Evolutionary conservation across 2,113 vertebrate species (phyloP).

Genomic region (Bos javanicus): DNA sequence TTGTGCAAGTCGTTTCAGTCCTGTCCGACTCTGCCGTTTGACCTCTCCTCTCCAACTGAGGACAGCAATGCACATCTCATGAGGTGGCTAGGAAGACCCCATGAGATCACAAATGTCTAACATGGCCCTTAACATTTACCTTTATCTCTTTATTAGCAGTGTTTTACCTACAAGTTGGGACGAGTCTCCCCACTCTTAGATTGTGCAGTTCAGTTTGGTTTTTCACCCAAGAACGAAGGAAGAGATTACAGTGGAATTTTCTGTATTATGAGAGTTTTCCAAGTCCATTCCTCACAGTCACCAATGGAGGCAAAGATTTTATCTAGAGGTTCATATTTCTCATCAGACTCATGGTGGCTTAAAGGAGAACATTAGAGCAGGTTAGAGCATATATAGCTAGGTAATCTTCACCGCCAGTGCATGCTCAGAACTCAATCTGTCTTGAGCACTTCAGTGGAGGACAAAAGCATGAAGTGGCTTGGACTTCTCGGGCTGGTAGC

Average conservation of each 20-base stretch:
- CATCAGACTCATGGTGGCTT: conserved; percentile 12
- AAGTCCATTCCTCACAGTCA: neutral
- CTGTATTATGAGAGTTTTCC: neutral
- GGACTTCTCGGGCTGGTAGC: conserved; percentile 71
- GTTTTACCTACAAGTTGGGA: neutral
- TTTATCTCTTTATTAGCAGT: neutral
- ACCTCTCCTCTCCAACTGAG: neutral
- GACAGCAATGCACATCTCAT: rapidly evolving
- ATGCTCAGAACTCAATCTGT: neutral
- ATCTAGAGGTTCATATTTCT: conserved; percentile 61
- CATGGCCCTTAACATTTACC: neutral
- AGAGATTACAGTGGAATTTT: neutral
- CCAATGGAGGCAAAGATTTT: neutral
- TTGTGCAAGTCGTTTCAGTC: neutral
- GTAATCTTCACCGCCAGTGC: rapidly evolving
- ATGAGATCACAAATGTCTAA: rapidly evolving
- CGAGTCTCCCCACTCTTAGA: neutral
- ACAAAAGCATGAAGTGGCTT: conserved; percentile 74
- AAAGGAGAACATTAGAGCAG: neutral
- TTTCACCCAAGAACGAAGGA: neutral
- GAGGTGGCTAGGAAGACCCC: rapidly evolving
- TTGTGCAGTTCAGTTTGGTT: neutral
- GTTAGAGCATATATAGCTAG: conserved; percentile 59
- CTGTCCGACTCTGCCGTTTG: neutral
- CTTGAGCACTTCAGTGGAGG: rapidly evolving